Conservation (phyloP, 2,797 vertebrate species). For the Melopsittacus undulatus region DNA sequence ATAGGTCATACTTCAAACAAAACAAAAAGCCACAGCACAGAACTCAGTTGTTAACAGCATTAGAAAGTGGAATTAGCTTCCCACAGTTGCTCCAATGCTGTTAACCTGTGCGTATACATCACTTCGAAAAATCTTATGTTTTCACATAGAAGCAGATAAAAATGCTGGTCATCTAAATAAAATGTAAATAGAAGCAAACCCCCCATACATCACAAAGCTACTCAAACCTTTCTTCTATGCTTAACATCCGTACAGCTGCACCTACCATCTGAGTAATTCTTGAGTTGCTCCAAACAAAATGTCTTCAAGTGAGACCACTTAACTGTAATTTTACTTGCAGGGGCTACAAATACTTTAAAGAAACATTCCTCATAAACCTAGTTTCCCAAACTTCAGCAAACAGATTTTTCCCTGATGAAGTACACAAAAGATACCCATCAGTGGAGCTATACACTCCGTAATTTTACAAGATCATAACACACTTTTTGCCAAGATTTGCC, state of each 20-base stretch:
- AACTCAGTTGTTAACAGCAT: not conserved
- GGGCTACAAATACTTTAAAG: not conserved
- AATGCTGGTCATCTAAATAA: not conserved
- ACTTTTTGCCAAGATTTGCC: not conserved
- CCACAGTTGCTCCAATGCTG: not conserved
- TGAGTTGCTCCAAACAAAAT: not conserved
- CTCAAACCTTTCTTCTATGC: not conserved
- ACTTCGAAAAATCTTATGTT: not conserved
- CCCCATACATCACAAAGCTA: not conserved
- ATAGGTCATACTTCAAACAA: not conserved
- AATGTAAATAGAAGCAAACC: not conserved
- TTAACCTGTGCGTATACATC: not conserved
- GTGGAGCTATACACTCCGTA: not conserved
- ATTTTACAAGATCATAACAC: not conserved
- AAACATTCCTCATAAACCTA: not conserved
- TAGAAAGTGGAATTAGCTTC: not conserved
- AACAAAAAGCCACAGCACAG: not conserved
- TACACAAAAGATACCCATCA: not conserved
- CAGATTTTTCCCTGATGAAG: not conserved
- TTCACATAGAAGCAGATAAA: not conserved
- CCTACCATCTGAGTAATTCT: not conserved
- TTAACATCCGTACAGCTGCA: not conserved
- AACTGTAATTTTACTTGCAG: not conserved
- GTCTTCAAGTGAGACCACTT: not conserved
- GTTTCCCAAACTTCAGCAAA: not conserved